phyloP scores from a whole-genome alignment of 2,113 vertebrate genomes.

The Aramus guarauna region DNA sequence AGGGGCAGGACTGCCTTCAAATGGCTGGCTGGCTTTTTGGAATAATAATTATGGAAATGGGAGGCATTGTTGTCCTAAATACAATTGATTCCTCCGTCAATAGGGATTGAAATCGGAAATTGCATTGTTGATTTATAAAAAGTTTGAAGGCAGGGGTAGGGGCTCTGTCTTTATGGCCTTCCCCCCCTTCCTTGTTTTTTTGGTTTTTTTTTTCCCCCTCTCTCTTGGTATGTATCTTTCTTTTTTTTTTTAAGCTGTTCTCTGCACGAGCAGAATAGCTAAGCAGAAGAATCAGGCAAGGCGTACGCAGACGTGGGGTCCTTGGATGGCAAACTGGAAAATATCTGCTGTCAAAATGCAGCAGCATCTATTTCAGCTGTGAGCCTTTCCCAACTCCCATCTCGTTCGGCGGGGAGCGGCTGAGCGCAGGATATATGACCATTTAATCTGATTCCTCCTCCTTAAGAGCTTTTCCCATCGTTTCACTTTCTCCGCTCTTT shows the following conservation, averaged over 20 bases:
- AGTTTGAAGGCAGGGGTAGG: conserved; percentile 2
- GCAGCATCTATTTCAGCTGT: conserved; percentile 39
- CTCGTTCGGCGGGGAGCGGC: not conserved
- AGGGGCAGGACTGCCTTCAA: conserved; percentile 46
- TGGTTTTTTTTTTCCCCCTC: not conserved
- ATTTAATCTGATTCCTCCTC: conserved; percentile 37
- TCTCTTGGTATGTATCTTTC: not conserved
- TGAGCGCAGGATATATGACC: conserved; percentile 4
- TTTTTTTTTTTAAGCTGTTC: conserved; percentile 43
- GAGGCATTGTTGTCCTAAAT: conserved; percentile 52
- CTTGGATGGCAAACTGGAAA: conserved; percentile 45
- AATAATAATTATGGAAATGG: conserved; percentile 53
- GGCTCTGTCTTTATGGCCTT: not conserved
- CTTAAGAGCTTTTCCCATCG: conserved; percentile 37
- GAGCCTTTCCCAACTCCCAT: conserved; percentile 37
- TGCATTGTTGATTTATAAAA: conserved; percentile 38
- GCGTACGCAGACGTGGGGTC: conserved; percentile 33
- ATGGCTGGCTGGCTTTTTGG: conserved; percentile 60
- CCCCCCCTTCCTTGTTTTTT: accelerated
- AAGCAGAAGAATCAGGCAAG: conserved; percentile 50
- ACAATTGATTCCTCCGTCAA: conserved; percentile 56
- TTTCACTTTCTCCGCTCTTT: conserved; percentile 41
- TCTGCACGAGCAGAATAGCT: conserved; percentile 57
- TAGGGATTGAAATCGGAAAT: conserved; percentile 67
- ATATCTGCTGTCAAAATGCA: conserved; percentile 55